Conservation (phyloP, 2,888 invertebrate genomes). For the Spilosoma lubricipeda region DNA sequence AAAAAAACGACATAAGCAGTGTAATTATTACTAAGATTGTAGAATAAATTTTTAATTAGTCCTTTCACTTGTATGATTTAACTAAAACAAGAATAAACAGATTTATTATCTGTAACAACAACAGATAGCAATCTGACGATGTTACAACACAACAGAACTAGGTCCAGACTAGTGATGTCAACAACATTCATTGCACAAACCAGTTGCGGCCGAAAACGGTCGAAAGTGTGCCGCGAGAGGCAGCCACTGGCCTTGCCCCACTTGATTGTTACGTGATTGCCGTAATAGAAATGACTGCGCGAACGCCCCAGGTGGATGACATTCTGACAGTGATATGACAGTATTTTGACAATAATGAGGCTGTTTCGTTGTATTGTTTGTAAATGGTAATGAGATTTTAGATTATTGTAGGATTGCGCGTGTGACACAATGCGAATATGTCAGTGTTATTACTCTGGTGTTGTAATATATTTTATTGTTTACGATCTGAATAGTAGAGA, state of each 20-base stretch:
- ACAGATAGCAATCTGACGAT: constrained; percentile 20
- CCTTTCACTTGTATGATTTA: constrained; percentile 10
- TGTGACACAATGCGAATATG: constrained; percentile 2
- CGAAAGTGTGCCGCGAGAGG: constrained; percentile 77
- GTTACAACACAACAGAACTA: constrained; percentile 52
- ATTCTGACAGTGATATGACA: constrained; percentile 18
- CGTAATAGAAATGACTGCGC: constrained; percentile 34
- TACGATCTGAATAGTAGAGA: not conserved
- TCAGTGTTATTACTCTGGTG: not conserved
- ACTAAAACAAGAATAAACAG: constrained; percentile 9
- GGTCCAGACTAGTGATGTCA: constrained; percentile 55
- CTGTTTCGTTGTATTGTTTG: constrained; percentile 8
- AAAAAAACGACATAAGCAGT: not conserved
- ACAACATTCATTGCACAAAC: constrained; percentile 62
- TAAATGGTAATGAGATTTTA: constrained; percentile 7
- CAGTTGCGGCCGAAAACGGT: constrained; percentile 55
- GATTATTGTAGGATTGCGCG: constrained; percentile 2
- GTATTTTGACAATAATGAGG: constrained; percentile 16
- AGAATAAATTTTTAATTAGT: not conserved
- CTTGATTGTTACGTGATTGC: constrained; percentile 51
- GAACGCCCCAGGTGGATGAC: constrained; percentile 17
- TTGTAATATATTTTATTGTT: constrained; percentile 8
- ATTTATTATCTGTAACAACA: constrained; percentile 12
- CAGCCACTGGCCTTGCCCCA: constrained; percentile 73
- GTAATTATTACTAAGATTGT: not conserved